These are phyloP conservation scores for Antechinus stuartii DNA, from an alignment of 2,113 vertebrate genomes.

Conservation along the genomic window DNA sequence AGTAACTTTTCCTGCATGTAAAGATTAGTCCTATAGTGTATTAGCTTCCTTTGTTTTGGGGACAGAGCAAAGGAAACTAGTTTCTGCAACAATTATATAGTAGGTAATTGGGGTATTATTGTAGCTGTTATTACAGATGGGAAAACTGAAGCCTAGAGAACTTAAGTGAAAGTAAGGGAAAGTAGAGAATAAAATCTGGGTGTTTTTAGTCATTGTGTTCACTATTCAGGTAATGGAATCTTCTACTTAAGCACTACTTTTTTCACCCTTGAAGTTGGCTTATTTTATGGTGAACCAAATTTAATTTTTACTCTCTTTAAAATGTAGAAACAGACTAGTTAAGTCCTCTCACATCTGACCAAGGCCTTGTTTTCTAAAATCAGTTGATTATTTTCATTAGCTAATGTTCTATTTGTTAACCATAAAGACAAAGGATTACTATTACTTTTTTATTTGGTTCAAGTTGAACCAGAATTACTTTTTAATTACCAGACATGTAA, in stretches of 20 bases:
- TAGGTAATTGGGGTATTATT: not conserved
- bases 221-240: not conserved
- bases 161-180: not conserved
- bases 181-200: not conserved
- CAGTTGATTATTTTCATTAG: not conserved
- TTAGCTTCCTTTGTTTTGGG: not conserved
- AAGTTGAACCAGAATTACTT: not conserved
- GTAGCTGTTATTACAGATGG: not conserved
- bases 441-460: not conserved
- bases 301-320: not conserved
- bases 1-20: not conserved
- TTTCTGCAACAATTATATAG: not conserved
- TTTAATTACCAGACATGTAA: not conserved
- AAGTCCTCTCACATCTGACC: not conserved
- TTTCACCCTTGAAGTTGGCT: not conserved
- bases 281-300: not conserved
- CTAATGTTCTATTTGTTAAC: not conserved
- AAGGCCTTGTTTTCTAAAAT: not conserved
- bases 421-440: not conserved
- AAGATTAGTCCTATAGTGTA: not conserved
- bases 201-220: not conserved
- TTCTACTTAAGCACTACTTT: not conserved
- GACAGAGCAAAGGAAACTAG: not conserved
- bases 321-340: not conserved
- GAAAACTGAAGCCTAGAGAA: not conserved